Base-by-base conservation (phyloP, 1,140 invertebrate genomes). In the Potamilus streckersoni region DNA sequence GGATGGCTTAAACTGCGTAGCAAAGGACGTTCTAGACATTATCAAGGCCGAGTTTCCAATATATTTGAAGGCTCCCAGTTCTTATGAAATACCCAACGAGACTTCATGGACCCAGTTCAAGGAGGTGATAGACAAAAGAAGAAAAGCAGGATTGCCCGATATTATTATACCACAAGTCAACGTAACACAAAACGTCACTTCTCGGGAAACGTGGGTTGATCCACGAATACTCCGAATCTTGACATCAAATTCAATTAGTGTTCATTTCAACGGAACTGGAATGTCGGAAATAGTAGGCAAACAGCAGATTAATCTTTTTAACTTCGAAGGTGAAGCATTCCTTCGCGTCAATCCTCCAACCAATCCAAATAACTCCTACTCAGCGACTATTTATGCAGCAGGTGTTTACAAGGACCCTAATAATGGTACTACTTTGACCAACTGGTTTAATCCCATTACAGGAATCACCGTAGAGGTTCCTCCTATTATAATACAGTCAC, bases 61-160 rank as follows among this genome's bases (percentile, higher is more conserved):
- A 49, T 80, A 73, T 60, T 14, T 69, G 8, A 16, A 69, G n/a
- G 76, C 81, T 2, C 81, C 81, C 31, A 64, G 19, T 20, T 56
- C n/a, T 20, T 73, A 68, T 55, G 73, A 80, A 19, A 67, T 64
- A n/a, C 79, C 79, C 17, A 80, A 80, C 67, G 76, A 80, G 67
- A 82, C 79, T 3, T 77, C 81, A 2, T 82, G 81, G 81, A 73
- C 76, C 1, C 69, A 58, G 3, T 80, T 82, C 59, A 79, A 82
- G 61, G 66, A 76, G 19, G 69, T 69, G 2, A 78, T 82, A 31
- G 81, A 82, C 56, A 27, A 77, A 62, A 67, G 81, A 59, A 64
- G 81, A 20, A 55, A 58, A 27, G 61, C 66, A 13, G 61, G 75
- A 3, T n/a, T 74, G 58, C 77, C 79, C 8, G 79, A 80, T 56